Percentiles rank a stretch among this genome's conserved stretches.
Evolutionary conservation across 1,140 invertebrate species (phyloP).

Genomic region (Ladona fulva): DNA sequence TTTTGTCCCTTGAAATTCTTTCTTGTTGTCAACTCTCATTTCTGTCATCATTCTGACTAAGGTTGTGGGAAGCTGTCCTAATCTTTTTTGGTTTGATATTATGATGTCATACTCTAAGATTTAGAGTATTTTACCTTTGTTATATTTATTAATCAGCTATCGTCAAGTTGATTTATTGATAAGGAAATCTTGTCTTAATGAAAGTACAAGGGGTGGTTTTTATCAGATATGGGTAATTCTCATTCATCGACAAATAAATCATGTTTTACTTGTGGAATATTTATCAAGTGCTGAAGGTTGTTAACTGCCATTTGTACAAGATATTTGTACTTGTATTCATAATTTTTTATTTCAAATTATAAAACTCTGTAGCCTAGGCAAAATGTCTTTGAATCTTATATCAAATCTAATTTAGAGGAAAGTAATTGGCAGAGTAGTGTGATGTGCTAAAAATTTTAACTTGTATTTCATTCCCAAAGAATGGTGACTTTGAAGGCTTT

Average conservation of each 20-base stretch:
- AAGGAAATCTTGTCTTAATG: conserved; percentile 2
- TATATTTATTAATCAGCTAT: conserved; percentile 5
- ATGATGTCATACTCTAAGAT: not conserved
- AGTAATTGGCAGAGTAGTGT: not conserved
- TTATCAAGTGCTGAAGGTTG: not conserved
- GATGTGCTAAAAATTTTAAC: not conserved
- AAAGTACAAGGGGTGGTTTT: not conserved
- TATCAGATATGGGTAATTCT: conserved; percentile 10
- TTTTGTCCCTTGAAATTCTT: not conserved
- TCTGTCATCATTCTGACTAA: not conserved
- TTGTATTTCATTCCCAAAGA: not conserved
- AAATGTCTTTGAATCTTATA: not conserved
- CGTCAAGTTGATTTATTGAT: conserved; percentile 2
- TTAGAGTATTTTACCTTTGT: not conserved
- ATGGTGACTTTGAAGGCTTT: conserved; percentile 1
- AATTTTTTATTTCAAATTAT: not conserved
- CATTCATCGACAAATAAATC: conserved; percentile 6
- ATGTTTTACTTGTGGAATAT: conserved; percentile 10
- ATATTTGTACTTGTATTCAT: not conserved
- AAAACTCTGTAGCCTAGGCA: not conserved
- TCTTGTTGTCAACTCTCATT: conserved; percentile 6
- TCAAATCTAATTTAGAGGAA: not conserved
- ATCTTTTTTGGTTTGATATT: conserved; percentile 8
- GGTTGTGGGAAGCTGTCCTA: not conserved
- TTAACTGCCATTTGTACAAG: conserved; percentile 1